phyloP scores from a whole-genome alignment of 2,797 vertebrate genomes.

The Odontamblyopus lacepedii region DNA sequence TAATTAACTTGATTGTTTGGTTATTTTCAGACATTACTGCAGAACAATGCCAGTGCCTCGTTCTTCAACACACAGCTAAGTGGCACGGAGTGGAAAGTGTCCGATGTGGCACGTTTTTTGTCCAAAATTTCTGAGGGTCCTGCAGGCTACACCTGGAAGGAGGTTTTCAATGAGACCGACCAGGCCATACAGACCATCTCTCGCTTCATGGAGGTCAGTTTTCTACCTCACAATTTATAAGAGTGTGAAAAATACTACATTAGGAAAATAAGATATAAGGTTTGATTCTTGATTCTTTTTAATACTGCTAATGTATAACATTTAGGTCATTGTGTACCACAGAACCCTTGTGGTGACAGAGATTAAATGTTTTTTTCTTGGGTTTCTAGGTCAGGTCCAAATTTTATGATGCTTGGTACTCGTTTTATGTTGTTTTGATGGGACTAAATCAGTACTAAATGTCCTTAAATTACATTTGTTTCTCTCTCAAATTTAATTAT shows the following conservation, averaged over 20 bases:
- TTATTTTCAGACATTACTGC: constrained; percentile 83
- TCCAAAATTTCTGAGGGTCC: constrained; percentile 82
- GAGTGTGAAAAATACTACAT: neutral
- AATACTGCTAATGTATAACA: neutral
- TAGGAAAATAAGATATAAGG: neutral
- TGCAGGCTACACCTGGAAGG: constrained; percentile 85
- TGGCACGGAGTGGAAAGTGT: constrained; percentile 83
- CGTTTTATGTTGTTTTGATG: constrained; percentile 15
- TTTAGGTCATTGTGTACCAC: neutral
- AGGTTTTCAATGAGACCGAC: constrained; percentile 92
- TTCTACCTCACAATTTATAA: neutral
- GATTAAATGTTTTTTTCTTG: constrained; percentile 21
- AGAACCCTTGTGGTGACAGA: constrained; percentile 4
- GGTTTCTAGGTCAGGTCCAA: constrained; percentile 21
- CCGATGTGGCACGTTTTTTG: constrained; percentile 84
- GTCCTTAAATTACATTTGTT: constrained; percentile 46
- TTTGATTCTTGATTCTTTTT: neutral
- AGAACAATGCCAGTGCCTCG: constrained; percentile 80
- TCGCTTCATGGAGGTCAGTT: constrained; percentile 93
- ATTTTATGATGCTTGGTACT: neutral
- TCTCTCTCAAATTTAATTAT: constrained; percentile 25
- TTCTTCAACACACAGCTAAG: constrained; percentile 82
- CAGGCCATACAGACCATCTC: constrained; percentile 89
- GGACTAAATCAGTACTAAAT: constrained; percentile 13
- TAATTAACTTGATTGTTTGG: neutral